phyloP scores from a whole-genome alignment of 2,797 vertebrate species.

The Enteromius radiatus region DNA sequence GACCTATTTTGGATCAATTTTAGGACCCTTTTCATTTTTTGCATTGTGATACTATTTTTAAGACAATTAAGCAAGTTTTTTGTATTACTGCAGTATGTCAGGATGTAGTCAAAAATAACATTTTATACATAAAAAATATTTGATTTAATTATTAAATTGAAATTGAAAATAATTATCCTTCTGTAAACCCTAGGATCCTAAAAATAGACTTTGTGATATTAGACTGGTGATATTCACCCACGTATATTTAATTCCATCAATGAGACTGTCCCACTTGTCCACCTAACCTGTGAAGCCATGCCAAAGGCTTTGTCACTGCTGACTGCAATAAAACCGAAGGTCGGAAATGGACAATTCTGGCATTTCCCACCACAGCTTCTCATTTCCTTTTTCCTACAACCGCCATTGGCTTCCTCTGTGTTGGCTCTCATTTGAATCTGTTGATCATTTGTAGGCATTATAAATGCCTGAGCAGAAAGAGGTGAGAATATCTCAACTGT shows the following conservation, averaged over 20 bases:
- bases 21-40: not conserved
- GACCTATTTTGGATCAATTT: too few relatives aligned
- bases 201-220: not conserved
- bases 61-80: not conserved
- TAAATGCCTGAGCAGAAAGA: not conserved
- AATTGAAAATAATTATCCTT: not conserved
- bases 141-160: too few relatives aligned
- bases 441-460: conserved; percentile 1
- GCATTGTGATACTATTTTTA: not conserved
- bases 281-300: not conserved
- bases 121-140: not conserved
- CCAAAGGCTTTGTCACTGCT: conserved; percentile 37
- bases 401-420: conserved; percentile 43
- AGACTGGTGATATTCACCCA: not conserved
- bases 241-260: not conserved
- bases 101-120: not conserved
- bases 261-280: not conserved
- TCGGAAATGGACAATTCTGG: conserved; percentile 57
- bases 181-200: not conserved
- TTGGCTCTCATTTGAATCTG: conserved; percentile 29
- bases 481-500: conserved; percentile 36
- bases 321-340: conserved; percentile 51
- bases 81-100: not conserved
- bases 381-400: conserved; percentile 59
- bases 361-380: conserved; percentile 57